Evolutionary conservation across 2,113 vertebrate species (phyloP).

Genomic region (Bubalus kerabau): DNA sequence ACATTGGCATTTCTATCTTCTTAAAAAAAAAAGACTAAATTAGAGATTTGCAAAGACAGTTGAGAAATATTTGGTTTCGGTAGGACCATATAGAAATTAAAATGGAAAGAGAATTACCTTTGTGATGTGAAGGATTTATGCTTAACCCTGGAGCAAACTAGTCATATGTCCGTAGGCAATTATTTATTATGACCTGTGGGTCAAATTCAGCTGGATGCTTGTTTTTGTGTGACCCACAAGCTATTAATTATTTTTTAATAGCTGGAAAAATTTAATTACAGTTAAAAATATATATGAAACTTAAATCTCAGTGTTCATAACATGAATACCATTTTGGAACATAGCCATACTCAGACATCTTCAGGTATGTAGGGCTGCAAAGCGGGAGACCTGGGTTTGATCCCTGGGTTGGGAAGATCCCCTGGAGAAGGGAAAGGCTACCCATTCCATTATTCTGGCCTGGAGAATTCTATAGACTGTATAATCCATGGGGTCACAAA

Average conservation of each 20-base stretch:
- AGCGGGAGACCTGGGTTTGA: fast-evolving
- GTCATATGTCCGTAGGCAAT: background rate
- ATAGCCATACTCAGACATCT: background rate
- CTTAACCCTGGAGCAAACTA: background rate
- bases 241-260: background rate
- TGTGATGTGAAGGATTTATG: background rate
- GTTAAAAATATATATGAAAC: background rate
- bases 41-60: background rate
- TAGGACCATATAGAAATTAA: background rate
- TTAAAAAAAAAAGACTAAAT: background rate
- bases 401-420: background rate
- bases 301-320: background rate
- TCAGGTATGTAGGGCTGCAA: background rate
- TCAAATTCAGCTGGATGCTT: background rate
- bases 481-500: background rate
- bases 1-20: background rate
- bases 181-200: background rate
- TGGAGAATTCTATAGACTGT: background rate
- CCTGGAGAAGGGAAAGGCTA: background rate
- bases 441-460: background rate
- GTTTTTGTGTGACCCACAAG: background rate
- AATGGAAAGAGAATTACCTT: background rate
- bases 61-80: background rate
- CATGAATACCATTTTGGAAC: background rate
- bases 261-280: background rate